phyloP scores from a whole-genome alignment of 2,888 invertebrate genomes.

The Epirrita christyi region DNA sequence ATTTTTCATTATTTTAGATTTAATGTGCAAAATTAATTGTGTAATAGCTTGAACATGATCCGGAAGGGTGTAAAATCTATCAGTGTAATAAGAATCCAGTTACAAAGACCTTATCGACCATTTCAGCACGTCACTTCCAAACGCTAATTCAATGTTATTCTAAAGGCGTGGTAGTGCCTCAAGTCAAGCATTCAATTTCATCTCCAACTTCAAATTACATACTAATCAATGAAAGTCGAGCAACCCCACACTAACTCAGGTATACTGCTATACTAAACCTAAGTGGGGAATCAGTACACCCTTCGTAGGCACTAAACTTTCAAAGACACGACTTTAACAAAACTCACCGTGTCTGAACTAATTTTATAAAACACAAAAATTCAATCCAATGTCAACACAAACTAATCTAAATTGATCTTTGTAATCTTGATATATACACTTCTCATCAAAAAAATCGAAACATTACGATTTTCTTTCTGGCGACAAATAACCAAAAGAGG shows the following conservation, averaged over 20 bases:
- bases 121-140: conserved; percentile 2
- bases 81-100: conserved; percentile 5
- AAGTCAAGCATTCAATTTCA: background rate
- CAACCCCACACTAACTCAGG: conserved; percentile 4
- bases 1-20: no score
- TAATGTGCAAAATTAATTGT: no score
- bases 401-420: background rate
- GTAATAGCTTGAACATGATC: no score
- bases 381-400: conserved; percentile 8
- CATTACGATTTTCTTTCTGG: no score
- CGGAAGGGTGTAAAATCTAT: conserved; percentile 3
- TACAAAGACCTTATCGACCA: conserved; percentile 3
- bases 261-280: conserved; percentile 6
- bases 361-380: conserved; percentile 9
- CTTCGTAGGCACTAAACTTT: conserved; percentile 11
- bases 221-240: conserved; percentile 3
- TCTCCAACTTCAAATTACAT: conserved; percentile 6
- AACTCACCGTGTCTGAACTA: conserved; percentile 1
- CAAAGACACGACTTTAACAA: background rate
- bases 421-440: background rate
- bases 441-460: no score
- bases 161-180: background rate
- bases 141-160: background rate
- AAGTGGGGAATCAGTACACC: conserved; percentile 11
- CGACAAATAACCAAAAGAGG: no score